Percentiles rank a stretch among this genome's conserved stretches.
These are phyloP conservation scores for Uropsilus gracilis DNA, from an alignment of 2,113 vertebrate species.

Conservation along the genomic window DNA sequence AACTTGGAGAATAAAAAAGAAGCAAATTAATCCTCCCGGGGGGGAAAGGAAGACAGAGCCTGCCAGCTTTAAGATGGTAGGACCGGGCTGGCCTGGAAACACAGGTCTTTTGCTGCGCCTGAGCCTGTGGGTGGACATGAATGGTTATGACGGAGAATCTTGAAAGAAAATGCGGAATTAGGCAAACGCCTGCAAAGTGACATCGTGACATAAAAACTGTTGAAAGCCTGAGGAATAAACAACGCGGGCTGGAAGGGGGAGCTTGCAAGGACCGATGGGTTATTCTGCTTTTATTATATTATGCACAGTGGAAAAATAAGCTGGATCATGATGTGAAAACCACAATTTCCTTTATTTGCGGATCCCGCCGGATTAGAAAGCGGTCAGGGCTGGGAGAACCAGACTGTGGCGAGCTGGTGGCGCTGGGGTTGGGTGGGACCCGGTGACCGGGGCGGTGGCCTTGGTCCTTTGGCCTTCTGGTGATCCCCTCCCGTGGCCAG, in stretches of 20 bases:
- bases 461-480: neutral
- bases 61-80: conserved; percentile 79
- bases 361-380: conserved; percentile 69
- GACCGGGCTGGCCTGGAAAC: conserved; percentile 68
- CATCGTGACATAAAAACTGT: conserved; percentile 60
- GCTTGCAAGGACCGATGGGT: conserved; percentile 46
- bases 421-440: too few relatives aligned
- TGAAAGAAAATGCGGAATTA: conserved; percentile 77
- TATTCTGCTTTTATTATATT: conserved; percentile 75
- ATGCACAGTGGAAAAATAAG: conserved; percentile 67
- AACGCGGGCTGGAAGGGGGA: conserved; percentile 18
- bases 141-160: conserved; percentile 64
- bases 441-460: too few relatives aligned
- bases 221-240: conserved; percentile 64
- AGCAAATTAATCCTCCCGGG: conserved; percentile 84
- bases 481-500: conserved; percentile 50
- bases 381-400: neutral
- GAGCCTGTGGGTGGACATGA: conserved; percentile 59
- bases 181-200: conserved; percentile 71
- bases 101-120: conserved; percentile 73
- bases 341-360: conserved; percentile 78
- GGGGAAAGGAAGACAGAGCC: conserved; percentile 71
- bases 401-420: too few relatives aligned
- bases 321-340: conserved; percentile 72
- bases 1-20: conserved; percentile 84